Conservation (phyloP, 2,797 vertebrate species). For the Sciaenops ocellatus region DNA sequence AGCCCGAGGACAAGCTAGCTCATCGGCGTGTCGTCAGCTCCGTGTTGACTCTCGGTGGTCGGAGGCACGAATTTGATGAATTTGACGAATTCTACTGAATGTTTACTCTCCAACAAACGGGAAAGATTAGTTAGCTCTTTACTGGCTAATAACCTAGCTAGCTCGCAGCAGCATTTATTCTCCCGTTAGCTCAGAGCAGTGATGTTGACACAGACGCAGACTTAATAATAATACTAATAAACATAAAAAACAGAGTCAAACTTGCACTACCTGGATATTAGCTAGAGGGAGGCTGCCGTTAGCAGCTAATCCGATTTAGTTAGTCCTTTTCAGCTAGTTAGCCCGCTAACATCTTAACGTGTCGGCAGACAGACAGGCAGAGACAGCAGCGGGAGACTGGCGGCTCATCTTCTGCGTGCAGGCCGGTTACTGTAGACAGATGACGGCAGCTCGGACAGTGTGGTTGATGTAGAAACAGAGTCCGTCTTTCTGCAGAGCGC, state of each 20-base stretch:
- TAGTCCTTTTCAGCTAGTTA: constrained; percentile 79
- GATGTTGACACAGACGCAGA: constrained; percentile 2
- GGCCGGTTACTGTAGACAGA: constrained; percentile 12
- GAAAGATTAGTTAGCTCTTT: constrained; percentile 9
- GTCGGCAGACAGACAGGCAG: constrained; percentile 28
- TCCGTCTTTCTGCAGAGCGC: constrained; percentile 10
- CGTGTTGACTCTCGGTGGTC: constrained; percentile 27
- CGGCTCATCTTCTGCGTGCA: constrained; percentile 59
- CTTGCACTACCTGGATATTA: constrained; percentile 39
- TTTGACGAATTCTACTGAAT: no score
- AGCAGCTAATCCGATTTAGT: constrained; percentile 80
- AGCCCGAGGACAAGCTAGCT: constrained; percentile 56
- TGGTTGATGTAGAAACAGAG: not conserved
- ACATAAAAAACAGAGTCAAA: not conserved
- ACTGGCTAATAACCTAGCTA: constrained; percentile 42
- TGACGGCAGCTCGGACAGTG: not conserved
- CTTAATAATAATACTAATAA: not conserved
- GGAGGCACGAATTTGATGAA: constrained; percentile 10
- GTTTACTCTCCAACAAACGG: constrained; percentile 9
- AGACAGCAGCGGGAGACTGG: constrained; percentile 32
- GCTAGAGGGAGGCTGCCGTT: constrained; percentile 46
- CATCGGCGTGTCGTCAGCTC: constrained; percentile 39
- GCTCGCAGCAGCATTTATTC: constrained; percentile 43
- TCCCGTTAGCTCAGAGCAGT: not conserved
- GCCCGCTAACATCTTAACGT: constrained; percentile 72